Evolutionary conservation across 1,140 invertebrate species (phyloP).

Genomic region (Alviniconcha marisindica): DNA sequence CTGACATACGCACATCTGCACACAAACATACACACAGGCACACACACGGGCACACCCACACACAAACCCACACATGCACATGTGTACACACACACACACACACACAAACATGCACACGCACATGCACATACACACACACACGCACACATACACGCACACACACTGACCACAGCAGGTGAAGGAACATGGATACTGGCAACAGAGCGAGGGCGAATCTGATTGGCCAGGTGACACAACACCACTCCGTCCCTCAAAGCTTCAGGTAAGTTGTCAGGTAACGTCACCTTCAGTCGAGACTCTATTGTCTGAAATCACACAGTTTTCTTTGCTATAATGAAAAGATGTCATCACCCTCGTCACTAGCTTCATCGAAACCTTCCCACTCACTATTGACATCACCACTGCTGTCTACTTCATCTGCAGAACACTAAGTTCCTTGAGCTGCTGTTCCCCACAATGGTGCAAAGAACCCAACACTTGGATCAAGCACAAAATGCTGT

Average conservation of each 20-base stretch:
- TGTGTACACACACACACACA: slow-evolving; percentile 1
- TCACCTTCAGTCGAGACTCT: slow-evolving; percentile 92
- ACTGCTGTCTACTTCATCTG: no score
- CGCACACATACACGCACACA: background rate
- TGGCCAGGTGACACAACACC: slow-evolving; percentile 94
- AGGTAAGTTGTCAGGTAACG: slow-evolving; percentile 90
- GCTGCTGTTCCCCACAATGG: background rate
- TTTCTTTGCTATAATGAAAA: no score
- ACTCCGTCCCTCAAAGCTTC: slow-evolving; percentile 92
- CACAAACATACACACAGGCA: background rate
- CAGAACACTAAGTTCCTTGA: background rate
- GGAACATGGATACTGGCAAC: slow-evolving; percentile 96
- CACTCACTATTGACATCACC: no score
- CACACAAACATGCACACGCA: background rate
- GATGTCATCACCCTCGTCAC: no score
- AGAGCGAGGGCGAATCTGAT: slow-evolving; percentile 91
- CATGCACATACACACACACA: background rate
- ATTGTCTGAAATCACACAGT: slow-evolving; percentile 84
- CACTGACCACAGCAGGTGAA: slow-evolving; percentile 92
- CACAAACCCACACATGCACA: background rate
- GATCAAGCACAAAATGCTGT: no score
- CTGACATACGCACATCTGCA: no score
- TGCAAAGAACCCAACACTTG: no score
- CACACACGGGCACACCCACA: background rate
- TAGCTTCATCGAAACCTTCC: no score